These are phyloP conservation scores for Calyptomena viridis DNA, from an alignment of 2,113 vertebrate species.

Conservation along the genomic window DNA sequence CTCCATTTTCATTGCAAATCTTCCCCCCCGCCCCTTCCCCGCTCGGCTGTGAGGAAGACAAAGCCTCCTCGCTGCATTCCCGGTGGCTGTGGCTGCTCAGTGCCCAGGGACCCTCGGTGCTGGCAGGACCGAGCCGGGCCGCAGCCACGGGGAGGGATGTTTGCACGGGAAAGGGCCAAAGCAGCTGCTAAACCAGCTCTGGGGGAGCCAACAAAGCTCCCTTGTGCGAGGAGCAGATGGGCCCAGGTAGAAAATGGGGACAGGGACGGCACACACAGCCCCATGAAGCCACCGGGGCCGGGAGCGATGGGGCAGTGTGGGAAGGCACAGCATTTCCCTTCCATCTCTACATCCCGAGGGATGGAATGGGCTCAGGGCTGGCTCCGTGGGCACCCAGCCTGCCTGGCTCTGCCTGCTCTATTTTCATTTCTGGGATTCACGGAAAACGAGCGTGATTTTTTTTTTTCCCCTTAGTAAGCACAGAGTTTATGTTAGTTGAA, in stretches of 20 bases:
- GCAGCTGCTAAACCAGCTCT: not conserved
- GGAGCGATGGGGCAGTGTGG: not conserved
- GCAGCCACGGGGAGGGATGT: not conserved
- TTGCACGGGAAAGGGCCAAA: not conserved
- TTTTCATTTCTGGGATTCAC: not conserved
- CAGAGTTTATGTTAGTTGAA: conserved; percentile 29
- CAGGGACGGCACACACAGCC: not conserved
- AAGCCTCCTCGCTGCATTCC: not conserved
- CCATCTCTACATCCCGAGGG: not conserved
- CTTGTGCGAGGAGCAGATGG: not conserved
- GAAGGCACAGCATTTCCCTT: not conserved
- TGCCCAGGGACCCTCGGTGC: not conserved
- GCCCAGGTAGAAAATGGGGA: not conserved
- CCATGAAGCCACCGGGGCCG: fast-evolving
- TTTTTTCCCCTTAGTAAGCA: not conserved
- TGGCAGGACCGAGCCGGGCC: not conserved
- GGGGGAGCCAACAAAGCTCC: not conserved
- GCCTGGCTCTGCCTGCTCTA: not conserved
- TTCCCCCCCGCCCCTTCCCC: not conserved
- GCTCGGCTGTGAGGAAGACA: not conserved
- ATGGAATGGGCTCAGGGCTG: not conserved
- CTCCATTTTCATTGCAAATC: not conserved
- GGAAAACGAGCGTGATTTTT: not conserved
- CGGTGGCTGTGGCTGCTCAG: not conserved
- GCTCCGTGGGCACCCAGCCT: not conserved